Base-by-base conservation (phyloP, 2,113 vertebrate species). In the Hydropotes inermis region DNA sequence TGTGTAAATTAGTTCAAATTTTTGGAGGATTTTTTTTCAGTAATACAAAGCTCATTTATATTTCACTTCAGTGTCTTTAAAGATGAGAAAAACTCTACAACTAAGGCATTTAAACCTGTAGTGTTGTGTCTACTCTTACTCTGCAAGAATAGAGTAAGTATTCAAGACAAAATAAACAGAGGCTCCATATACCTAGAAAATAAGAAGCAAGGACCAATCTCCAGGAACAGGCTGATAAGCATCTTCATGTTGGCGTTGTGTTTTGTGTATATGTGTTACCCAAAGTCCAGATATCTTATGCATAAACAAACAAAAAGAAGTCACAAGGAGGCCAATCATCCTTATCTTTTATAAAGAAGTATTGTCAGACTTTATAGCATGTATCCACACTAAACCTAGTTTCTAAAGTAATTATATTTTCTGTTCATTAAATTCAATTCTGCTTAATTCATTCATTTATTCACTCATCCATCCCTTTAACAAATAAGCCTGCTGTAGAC, bases 391-490 rank as follows among this genome's bases (percentile, higher is more conserved):
- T 55, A 36, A 55, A 89, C 25, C 45, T 93, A 45, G 23, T 64
- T 4, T 85, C 60, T 64, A 61, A 83, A 45, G 36, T 70, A 95
- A 96, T 79, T 83, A 74, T 23, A 82, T 30, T 93, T 97, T 52
- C 57, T 92, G 19, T 45, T 91, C 61, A 13, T 89, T 87, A 93
- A 96, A 94, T 88, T 90, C 39, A 60, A 55, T 82, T 87, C 39
- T 96, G 23, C 52, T 85, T 82, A 74, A 50, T 89, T 79, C 74
- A 88, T 57, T 90, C 33, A 87, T 85, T 83, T 90, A 78, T 84
- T 87, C 45, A 83, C 79, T 50, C 87, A 81, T 52, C 47, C 27
- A 39, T 47, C 47, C 33, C 76, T 54, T 82, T n/a, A 74, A 50
- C 43, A 95, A 91, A 76, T 54, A 50, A 27, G 39, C 50, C 33